These are phyloP conservation scores for Enteromius radiatus DNA, from an alignment of 2,797 vertebrate species.

Conservation along the genomic window DNA sequence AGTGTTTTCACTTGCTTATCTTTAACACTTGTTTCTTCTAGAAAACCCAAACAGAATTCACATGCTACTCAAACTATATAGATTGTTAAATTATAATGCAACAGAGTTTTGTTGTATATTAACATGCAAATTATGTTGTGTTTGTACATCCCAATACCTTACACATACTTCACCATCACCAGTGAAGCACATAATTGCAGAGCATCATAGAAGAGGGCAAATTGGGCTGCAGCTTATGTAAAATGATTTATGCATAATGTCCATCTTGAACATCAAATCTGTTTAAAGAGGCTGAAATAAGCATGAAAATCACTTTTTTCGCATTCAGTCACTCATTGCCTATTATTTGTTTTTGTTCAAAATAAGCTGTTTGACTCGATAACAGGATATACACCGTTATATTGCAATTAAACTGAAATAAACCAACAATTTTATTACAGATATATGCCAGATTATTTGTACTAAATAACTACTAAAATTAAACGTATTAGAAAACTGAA, in stretches of 20 bases:
- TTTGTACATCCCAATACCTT: not conserved
- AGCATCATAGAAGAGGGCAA: not conserved
- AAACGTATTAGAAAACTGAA: too few relatives aligned
- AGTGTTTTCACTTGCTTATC: conserved; percentile 3
- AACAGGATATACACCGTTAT: not conserved
- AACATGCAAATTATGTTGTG: not conserved
- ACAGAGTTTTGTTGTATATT: not conserved
- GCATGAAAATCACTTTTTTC: not conserved
- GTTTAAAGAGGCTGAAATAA: not conserved
- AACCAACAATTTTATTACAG: too few relatives aligned
- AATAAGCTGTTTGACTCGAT: not conserved
- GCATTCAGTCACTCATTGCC: not conserved
- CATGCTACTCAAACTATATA: not conserved
- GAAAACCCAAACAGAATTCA: not conserved
- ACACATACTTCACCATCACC: not conserved
- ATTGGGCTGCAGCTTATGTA: not conserved
- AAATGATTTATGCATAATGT: not conserved
- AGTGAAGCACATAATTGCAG: not conserved
- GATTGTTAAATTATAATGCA: not conserved
- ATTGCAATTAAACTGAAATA: not conserved
- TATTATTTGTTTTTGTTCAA: not conserved
- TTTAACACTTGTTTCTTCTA: not conserved
- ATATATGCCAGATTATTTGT: too few relatives aligned
- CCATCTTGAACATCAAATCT: not conserved
- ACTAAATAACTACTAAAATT: too few relatives aligned